phyloP scores from a whole-genome alignment of 92 coral and sea anemone species.

The Epizoanthus ramosus region DNA sequence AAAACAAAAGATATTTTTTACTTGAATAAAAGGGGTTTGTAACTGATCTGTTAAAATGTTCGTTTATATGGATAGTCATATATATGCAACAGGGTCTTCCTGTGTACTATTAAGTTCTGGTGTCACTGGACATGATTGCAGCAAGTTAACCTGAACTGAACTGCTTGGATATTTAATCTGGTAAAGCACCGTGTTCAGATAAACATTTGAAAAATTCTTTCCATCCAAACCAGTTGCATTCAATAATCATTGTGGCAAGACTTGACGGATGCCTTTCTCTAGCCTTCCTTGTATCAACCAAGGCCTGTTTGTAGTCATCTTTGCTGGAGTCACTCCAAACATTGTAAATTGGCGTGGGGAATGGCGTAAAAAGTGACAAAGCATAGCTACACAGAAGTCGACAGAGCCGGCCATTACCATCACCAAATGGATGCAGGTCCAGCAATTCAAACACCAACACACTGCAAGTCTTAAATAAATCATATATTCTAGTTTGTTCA shows the following conservation, averaged over 20 bases:
- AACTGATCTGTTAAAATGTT: too few relatives aligned
- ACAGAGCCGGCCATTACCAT: conserved; percentile 91
- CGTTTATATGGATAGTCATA: too few relatives aligned
- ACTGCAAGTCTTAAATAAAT: conserved; percentile 68
- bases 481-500: conserved; percentile 13
- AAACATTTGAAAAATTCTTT: conserved; percentile 33
- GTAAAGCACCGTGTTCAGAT: too few relatives aligned
- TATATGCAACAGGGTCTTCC: too few relatives aligned
- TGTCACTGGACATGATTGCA: too few relatives aligned
- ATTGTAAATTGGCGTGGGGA: conserved; percentile 90
- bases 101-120: too few relatives aligned
- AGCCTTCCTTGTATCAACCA: conserved; percentile 76
- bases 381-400: conserved; percentile 82
- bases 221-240: conserved; percentile 83
- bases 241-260: conserved; percentile 83
- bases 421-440: conserved; percentile 90
- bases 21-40: too few relatives aligned
- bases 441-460: conserved; percentile 82
- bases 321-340: conserved; percentile 76
- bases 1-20: too few relatives aligned
- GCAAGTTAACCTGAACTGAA: too few relatives aligned
- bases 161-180: too few relatives aligned
- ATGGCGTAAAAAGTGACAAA: conserved; percentile 70
- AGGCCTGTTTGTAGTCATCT: conserved; percentile 65
- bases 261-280: conserved; percentile 57